Conservation (phyloP, 2,113 vertebrate genomes). For the Tachysurus fulvidraco region DNA sequence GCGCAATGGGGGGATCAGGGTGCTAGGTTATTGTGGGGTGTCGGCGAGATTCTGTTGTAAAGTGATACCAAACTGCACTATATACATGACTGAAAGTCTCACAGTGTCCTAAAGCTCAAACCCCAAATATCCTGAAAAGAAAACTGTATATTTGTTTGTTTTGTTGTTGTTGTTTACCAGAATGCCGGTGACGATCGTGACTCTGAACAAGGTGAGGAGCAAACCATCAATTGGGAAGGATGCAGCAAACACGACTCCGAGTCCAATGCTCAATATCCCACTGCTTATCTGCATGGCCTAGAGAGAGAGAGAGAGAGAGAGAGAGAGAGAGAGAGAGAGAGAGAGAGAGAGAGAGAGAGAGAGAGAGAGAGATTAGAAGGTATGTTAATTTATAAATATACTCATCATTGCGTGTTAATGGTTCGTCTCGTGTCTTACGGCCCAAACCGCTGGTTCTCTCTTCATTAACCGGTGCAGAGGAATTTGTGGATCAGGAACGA, state of each 20-base stretch:
- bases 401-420: neutral
- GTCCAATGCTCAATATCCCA: slow-evolving; percentile 65
- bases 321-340: neutral
- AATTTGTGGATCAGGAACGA: slow-evolving; percentile 1
- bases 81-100: neutral
- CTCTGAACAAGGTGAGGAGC: slow-evolving; percentile 65
- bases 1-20: too few species aligned
- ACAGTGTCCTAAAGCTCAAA: neutral
- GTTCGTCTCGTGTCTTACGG: slow-evolving; percentile 60
- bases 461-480: slow-evolving; percentile 59
- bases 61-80: too few species aligned
- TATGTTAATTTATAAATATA: neutral
- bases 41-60: too few species aligned
- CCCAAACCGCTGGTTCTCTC: slow-evolving; percentile 65
- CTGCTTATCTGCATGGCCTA: slow-evolving; percentile 68
- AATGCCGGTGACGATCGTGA: slow-evolving; percentile 66
- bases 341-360: too few species aligned
- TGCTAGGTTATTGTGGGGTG: too few species aligned
- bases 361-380: too few species aligned
- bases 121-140: too few species aligned
- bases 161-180: slow-evolving; percentile 55
- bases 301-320: neutral
- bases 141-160: neutral
- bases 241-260: slow-evolving; percentile 64
- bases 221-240: fast-evolving